A percentile compares a stretch with the other conserved stretches of the same genome.
Conservation (phyloP, 2,797 vertebrate genomes). For the Odontamblyopus lacepedii region DNA sequence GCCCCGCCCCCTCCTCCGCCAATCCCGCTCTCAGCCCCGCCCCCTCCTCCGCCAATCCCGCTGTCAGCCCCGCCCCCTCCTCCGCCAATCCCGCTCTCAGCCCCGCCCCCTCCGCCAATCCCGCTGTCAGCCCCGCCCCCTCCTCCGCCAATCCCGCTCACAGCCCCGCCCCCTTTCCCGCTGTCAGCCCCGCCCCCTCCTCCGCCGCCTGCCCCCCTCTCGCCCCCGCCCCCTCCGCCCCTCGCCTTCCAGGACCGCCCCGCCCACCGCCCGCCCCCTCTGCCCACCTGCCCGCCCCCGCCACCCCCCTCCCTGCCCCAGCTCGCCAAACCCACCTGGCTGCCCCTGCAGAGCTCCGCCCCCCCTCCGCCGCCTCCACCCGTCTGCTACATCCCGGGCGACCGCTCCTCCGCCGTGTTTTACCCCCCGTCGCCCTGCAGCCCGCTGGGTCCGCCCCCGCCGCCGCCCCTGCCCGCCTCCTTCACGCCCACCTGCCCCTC, state of each 20-base stretch:
- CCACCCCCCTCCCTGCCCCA: slow-evolving; percentile 43
- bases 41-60: slow-evolving; percentile 20
- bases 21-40: slow-evolving; percentile 54
- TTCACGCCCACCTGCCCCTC: slow-evolving; percentile 64
- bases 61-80: slow-evolving; percentile 34
- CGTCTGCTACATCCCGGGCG: slow-evolving; percentile 47
- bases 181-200: slow-evolving; percentile 43
- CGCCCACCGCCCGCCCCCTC: slow-evolving; percentile 53
- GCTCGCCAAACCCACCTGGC: slow-evolving; percentile 78
- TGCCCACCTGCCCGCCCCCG: slow-evolving; percentile 71
- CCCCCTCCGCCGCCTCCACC: slow-evolving; percentile 54
- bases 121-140: slow-evolving; percentile 40
- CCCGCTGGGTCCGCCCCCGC: slow-evolving; percentile 62
- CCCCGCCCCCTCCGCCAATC: slow-evolving; percentile 36
- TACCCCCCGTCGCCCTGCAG: slow-evolving; percentile 50
- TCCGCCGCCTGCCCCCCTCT: slow-evolving; percentile 63
- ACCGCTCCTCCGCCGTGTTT: slow-evolving; percentile 64
- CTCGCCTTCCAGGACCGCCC: slow-evolving; percentile 70
- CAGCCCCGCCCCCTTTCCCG: slow-evolving; percentile 41
- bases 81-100: slow-evolving; percentile 46
- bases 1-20: slow-evolving; percentile 16
- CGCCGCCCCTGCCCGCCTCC: slow-evolving; percentile 67
- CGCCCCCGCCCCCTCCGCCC: slow-evolving; percentile 58
- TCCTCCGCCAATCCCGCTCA: slow-evolving; percentile 38
- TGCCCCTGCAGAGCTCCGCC: slow-evolving; percentile 68